Evolutionary conservation across 1,140 invertebrate species (phyloP).

Genomic region (Protaetia brevitarsis): DNA sequence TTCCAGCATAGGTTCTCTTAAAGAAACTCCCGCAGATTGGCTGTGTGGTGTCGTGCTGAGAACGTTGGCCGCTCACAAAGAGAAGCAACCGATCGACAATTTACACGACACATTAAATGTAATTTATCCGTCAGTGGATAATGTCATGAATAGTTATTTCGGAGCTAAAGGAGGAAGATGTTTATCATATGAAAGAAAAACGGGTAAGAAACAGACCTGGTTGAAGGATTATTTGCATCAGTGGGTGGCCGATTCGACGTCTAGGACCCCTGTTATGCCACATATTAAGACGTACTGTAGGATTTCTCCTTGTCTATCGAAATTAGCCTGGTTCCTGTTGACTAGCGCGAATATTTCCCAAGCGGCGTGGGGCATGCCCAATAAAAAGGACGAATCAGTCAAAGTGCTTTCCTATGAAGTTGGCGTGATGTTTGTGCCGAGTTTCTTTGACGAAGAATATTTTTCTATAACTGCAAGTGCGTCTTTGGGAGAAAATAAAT

Average conservation of each 20-base stretch:
- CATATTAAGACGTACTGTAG: slow-evolving; percentile 91
- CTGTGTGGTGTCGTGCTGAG: neutral
- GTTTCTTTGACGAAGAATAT: slow-evolving; percentile 68
- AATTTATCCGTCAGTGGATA: neutral
- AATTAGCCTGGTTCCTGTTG: slow-evolving; percentile 76
- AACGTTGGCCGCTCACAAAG: neutral
- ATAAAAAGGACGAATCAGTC: slow-evolving; percentile 57
- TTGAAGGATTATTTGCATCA: slow-evolving; percentile 46
- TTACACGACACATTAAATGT: neutral
- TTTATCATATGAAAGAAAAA: neutral
- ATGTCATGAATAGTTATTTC: too few relatives aligned
- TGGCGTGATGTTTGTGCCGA: slow-evolving; percentile 85
- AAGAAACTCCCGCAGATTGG: neutral
- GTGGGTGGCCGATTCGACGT: slow-evolving; percentile 71
- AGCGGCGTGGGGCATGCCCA: slow-evolving; percentile 90
- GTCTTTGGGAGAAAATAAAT: too few relatives aligned
- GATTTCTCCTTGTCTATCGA: slow-evolving; percentile 62
- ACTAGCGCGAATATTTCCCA: slow-evolving; percentile 94
- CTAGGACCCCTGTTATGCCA: slow-evolving; percentile 78
- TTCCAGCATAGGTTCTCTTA: neutral
- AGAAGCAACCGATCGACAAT: neutral
- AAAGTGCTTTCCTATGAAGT: slow-evolving; percentile 87
- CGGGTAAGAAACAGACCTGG: neutral
- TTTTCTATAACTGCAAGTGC: too few relatives aligned
- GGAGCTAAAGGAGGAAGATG: neutral